These are phyloP conservation scores for Protaetia brevitarsis DNA, from an alignment of 1,140 invertebrate genomes.

Conservation along the genomic window DNA sequence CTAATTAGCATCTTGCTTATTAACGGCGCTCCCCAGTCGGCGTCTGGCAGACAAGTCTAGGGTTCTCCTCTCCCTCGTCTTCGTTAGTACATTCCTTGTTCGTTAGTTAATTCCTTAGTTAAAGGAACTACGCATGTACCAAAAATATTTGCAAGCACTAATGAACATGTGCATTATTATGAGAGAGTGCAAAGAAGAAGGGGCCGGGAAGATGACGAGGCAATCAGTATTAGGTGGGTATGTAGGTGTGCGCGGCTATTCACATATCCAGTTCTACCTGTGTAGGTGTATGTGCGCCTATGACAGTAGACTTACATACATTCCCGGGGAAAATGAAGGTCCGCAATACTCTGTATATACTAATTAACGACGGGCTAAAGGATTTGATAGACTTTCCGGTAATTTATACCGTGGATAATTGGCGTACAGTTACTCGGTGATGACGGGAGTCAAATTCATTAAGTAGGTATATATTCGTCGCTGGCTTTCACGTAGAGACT, in stretches of 20 bases:
- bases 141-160: constrained; percentile 33
- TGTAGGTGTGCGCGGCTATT: no score
- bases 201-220: not conserved
- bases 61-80: constrained; percentile 29
- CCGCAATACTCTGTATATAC: constrained; percentile 24
- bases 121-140: constrained; percentile 33
- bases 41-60: constrained; percentile 13
- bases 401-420: constrained; percentile 23
- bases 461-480: not conserved
- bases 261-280: no score
- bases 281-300: constrained; percentile 3
- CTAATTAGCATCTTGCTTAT: constrained; percentile 24
- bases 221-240: constrained; percentile 17
- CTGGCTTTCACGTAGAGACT: not conserved
- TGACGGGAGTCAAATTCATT: not conserved
- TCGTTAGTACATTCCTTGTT: constrained; percentile 33
- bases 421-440: constrained; percentile 19
- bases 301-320: constrained; percentile 2
- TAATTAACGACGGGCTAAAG: constrained; percentile 21
- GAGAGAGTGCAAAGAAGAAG: constrained; percentile 15
- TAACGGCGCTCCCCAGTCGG: constrained; percentile 18
- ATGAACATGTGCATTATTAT: constrained; percentile 33
- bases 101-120: constrained; percentile 34
- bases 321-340: constrained; percentile 3
- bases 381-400: constrained; percentile 16